These are phyloP conservation scores for Ispidina lecontei DNA, from an alignment of 2,797 vertebrate species.

Conservation along the genomic window DNA sequence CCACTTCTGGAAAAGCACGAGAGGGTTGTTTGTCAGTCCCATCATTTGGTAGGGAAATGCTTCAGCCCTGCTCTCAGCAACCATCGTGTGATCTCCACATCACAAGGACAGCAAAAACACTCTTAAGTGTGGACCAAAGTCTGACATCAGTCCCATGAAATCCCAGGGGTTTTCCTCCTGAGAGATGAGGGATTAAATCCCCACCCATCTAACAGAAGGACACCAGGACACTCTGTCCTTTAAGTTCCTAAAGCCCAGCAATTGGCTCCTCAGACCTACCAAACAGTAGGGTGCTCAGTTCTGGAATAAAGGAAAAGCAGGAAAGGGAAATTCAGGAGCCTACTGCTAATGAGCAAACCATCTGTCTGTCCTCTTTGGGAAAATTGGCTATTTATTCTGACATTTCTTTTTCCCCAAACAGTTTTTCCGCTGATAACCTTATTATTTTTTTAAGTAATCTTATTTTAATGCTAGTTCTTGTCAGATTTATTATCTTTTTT, in stretches of 20 bases:
- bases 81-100: background rate
- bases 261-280: background rate
- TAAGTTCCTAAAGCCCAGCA: constrained; percentile 15
- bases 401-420: constrained; percentile 1
- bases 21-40: background rate
- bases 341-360: constrained; percentile 44
- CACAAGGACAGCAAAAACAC: constrained; percentile 22
- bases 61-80: background rate
- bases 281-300: constrained; percentile 32
- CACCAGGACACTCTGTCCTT: background rate
- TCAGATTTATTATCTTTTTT: background rate
- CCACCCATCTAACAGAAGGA: background rate
- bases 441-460: constrained; percentile 36
- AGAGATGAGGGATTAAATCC: background rate
- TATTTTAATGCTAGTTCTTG: constrained; percentile 3
- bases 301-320: constrained; percentile 15
- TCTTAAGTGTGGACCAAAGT: background rate
- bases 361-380: constrained; percentile 37
- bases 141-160: background rate
- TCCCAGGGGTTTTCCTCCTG: rapidly evolving
- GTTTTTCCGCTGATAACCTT: constrained; percentile 6
- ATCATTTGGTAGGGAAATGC: constrained; percentile 31
- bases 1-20: background rate
- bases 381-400: constrained; percentile 43
- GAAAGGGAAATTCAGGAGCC: constrained; percentile 19